phyloP scores from a whole-genome alignment of 2,888 invertebrate genomes.

The Epinotia bilunana region DNA sequence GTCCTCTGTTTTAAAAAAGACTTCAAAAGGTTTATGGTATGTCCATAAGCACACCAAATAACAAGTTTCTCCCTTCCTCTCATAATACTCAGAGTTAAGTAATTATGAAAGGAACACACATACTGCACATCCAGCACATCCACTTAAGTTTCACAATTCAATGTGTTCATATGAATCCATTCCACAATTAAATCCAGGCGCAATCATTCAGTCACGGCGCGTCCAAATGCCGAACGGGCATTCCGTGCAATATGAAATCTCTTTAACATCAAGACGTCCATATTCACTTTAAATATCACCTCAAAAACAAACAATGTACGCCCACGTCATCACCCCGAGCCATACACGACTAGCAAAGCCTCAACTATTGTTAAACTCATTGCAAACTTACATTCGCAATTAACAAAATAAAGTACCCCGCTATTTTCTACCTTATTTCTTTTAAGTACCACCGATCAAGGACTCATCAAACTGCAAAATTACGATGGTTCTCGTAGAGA shows the following conservation, averaged over 20 bases:
- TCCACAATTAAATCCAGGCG: slow-evolving; percentile 37
- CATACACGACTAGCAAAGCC: slow-evolving; percentile 73
- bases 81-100: background rate
- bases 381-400: slow-evolving; percentile 57
- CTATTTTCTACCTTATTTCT: slow-evolving; percentile 52
- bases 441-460: slow-evolving; percentile 36
- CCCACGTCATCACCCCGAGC: slow-evolving; percentile 73
- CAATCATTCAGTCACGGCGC: slow-evolving; percentile 29
- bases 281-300: slow-evolving; percentile 66
- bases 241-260: slow-evolving; percentile 66
- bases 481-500: slow-evolving; percentile 60
- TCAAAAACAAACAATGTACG: slow-evolving; percentile 74
- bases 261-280: slow-evolving; percentile 58
- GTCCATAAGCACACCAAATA: background rate
- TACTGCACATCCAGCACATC: background rate
- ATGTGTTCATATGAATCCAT: slow-evolving; percentile 35
- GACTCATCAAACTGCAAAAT: slow-evolving; percentile 53
- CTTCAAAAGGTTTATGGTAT: background rate
- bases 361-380: slow-evolving; percentile 74
- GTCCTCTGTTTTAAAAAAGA: background rate
- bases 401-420: slow-evolving; percentile 50
- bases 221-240: slow-evolving; percentile 63
- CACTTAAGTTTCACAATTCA: slow-evolving; percentile 16
- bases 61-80: background rate
- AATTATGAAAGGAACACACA: background rate